Base-by-base conservation (phyloP, 2,113 vertebrate species). In the Mystacornis crossleyi region DNA sequence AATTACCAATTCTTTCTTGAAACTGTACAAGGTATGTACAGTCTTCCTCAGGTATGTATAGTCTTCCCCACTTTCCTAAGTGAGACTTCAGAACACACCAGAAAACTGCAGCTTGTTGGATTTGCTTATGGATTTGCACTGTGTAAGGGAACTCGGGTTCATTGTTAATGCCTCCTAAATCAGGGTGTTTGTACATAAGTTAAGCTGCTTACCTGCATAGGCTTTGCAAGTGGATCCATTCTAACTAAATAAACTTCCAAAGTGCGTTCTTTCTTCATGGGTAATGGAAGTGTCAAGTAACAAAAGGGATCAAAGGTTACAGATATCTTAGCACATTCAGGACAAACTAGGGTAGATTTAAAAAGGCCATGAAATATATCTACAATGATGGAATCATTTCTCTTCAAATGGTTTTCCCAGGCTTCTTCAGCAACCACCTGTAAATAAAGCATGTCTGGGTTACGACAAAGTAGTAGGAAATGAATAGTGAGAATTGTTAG, bases 301-400 rank as follows among this genome's bases (percentile, higher is more conserved):
- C 99, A 99, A 98, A 99, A 99, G 15, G 99, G 99, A 86, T 99
- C 99, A 94, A 99, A 99, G 43, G 99, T 99, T 95, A 99, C 99
- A 14, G 99, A 99, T 92, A 99, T 98, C 96, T 99, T 99, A 79
- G 99, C 93, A 96, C 99, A 99, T 75, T 99, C 98, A 21, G 99
- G 99, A 97, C 99, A 99, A 94, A 99, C 99, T 85, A 99, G 94
- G 5, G 99, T 99, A 71, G 99, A 99, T 97, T 99, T 99, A 98
- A 99, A 99, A 95, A 99, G 99, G 82, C 99, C 99, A 53, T 99
- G 99, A 98, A 99, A 99, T 97, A 99, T 99, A 98, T 99, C 99
- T 94, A 99, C 99, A 73, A 99, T 99, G 97, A 99, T 99, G 90
- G 99, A 99, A 98, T 99, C 99, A 70, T 99, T 99, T 97, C 99